A percentile compares a stretch with the other conserved stretches of the same genome.
phyloP scores from a whole-genome alignment of 2,113 vertebrate genomes.

The Nettapus auritus region DNA sequence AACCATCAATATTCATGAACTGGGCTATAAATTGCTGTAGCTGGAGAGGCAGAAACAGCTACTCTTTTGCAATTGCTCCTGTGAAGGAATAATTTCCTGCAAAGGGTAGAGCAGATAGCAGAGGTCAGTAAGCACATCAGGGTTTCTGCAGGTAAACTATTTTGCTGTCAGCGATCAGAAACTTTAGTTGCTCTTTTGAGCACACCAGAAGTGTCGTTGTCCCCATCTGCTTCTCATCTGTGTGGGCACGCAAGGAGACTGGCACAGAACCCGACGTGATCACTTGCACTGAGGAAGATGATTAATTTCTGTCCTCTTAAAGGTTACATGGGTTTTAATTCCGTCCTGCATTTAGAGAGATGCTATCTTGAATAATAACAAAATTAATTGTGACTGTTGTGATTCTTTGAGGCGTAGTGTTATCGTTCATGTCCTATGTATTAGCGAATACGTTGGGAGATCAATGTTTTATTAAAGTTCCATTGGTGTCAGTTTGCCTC shows the following conservation, averaged over 20 bases:
- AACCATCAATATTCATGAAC: not conserved
- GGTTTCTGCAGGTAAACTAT: not conserved
- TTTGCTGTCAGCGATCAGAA: not conserved
- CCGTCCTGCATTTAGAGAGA: not conserved
- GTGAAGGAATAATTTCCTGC: not conserved
- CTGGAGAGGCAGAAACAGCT: not conserved
- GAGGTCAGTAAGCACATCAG: not conserved
- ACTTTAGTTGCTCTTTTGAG: not conserved
- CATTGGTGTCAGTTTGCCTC: not conserved
- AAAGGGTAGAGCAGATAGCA: not conserved
- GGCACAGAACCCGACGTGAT: not conserved
- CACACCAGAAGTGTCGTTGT: not conserved
- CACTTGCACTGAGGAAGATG: fast-evolving
- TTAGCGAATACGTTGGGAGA: not conserved
- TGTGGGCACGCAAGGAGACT: not conserved
- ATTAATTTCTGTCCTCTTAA: not conserved
- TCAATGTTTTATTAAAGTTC: not conserved
- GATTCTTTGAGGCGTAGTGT: not conserved
- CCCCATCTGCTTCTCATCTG: not conserved
- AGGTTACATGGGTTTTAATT: not conserved
- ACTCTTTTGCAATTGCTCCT: not conserved
- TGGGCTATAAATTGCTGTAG: not conserved
- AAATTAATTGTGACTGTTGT: not conserved
- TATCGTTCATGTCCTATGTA: not conserved
- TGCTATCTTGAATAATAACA: not conserved